Evolutionary conservation across 2,113 vertebrate genomes (phyloP).

Genomic region (Otis tarda): DNA sequence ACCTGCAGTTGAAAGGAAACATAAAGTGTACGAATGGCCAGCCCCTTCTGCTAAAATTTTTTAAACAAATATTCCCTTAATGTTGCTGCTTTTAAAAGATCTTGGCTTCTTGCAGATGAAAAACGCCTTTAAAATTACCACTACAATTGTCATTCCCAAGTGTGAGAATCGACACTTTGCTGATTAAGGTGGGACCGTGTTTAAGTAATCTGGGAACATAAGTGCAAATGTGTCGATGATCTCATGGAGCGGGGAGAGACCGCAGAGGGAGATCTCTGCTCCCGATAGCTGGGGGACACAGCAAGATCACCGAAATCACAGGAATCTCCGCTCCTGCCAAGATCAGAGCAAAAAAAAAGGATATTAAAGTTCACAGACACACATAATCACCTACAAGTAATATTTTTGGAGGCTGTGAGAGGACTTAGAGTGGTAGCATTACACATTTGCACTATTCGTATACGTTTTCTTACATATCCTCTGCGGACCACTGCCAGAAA

Average conservation of each 20-base stretch:
- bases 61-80: conserved; percentile 23
- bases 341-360: background rate
- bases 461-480: background rate
- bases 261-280: background rate
- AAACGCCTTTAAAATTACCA: conserved; percentile 1
- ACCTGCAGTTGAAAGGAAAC: conserved; percentile 22
- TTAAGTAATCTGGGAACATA: conserved; percentile 2
- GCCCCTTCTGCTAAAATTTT: background rate
- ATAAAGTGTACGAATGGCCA: background rate
- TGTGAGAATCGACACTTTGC: conserved; percentile 16
- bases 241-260: background rate
- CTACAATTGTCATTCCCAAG: conserved; percentile 28
- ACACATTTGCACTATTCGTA: background rate
- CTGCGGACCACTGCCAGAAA: background rate
- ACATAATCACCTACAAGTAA: background rate
- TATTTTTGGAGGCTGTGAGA: background rate
- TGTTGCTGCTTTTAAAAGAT: background rate
- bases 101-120: background rate
- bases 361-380: background rate
- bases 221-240: conserved; percentile 58
- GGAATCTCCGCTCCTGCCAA: background rate
- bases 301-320: accelerated
- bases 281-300: background rate
- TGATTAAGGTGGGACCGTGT: background rate
- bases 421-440: background rate